phyloP scores from a whole-genome alignment of 2,797 vertebrate species.

The Tinamus major region DNA sequence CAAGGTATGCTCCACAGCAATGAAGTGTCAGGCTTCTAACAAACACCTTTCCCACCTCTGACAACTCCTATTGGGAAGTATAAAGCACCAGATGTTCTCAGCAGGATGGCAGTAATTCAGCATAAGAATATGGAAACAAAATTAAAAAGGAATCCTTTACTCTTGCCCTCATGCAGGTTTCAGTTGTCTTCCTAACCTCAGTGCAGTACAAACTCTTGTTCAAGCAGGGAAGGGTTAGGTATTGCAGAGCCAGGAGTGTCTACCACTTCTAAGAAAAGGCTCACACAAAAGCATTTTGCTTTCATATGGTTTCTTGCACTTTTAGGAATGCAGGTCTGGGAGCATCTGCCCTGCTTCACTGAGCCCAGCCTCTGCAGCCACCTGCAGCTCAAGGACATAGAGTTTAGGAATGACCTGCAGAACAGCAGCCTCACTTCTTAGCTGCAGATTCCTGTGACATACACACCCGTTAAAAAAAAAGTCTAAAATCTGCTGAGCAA shows the following conservation, averaged over 20 bases:
- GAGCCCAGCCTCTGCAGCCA: not conserved
- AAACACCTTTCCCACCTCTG: not conserved
- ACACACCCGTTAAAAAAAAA: not conserved
- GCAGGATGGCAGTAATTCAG: not conserved
- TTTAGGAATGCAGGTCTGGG: not conserved
- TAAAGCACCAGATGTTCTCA: not conserved
- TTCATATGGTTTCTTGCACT: not conserved
- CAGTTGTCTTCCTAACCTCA: not conserved
- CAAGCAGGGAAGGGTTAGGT: not conserved
- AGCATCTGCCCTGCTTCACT: not conserved
- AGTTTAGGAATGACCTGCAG: not conserved
- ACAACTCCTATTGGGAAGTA: not conserved
- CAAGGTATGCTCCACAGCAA: not conserved
- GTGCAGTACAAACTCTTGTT: not conserved
- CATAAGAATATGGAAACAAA: not conserved
- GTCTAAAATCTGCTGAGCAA: not conserved
- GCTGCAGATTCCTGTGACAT: not conserved
- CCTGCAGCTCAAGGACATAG: not conserved
- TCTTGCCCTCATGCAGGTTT: not conserved
- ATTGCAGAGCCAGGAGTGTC: not conserved
- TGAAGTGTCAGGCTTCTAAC: not conserved
- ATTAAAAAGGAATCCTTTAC: not conserved
- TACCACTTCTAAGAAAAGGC: not conserved
- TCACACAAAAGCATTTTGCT: not conserved
- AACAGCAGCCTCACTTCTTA: not conserved